Evolutionary conservation across 2,888 invertebrate species (phyloP).

Genomic region (Phragmatobia fuliginosa): DNA sequence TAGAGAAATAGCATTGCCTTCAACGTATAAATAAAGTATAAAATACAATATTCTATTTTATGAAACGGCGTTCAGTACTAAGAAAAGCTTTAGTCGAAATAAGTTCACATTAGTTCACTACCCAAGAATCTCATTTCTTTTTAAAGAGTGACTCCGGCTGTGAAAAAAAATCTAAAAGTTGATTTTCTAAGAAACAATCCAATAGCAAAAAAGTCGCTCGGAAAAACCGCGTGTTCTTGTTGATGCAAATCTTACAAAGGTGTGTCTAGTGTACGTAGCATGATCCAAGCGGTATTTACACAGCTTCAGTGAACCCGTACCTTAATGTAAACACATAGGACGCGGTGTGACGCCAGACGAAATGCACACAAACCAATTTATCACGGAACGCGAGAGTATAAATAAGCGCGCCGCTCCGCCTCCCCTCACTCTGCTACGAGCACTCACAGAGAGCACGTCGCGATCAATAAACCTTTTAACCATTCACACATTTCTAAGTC

Average conservation of each 20-base stretch:
- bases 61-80: background rate
- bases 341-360: slow-evolving; percentile 61
- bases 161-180: slow-evolving; percentile 9
- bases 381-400: slow-evolving; percentile 62
- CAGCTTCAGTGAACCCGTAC: slow-evolving; percentile 47
- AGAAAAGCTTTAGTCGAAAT: slow-evolving; percentile 15
- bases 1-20: too few relatives aligned
- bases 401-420: slow-evolving; percentile 58
- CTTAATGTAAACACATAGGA: slow-evolving; percentile 55
- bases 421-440: slow-evolving; percentile 69
- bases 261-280: slow-evolving; percentile 35
- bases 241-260: slow-evolving; percentile 38
- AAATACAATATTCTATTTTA: background rate
- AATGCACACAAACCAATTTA: slow-evolving; percentile 60
- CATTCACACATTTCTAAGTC: slow-evolving; percentile 27
- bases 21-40: too few relatives aligned
- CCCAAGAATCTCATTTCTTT: slow-evolving; percentile 15
- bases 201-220: slow-evolving; percentile 26
- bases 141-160: background rate
- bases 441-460: slow-evolving; percentile 63
- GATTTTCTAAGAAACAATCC: slow-evolving; percentile 36
- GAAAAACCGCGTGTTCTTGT: slow-evolving; percentile 27
- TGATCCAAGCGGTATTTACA: slow-evolving; percentile 49
- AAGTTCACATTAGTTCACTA: slow-evolving; percentile 1
- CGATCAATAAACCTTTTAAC: slow-evolving; percentile 40